Evolutionary conservation across 2,113 vertebrate genomes (phyloP).

Genomic region (Gila orcuttii): DNA sequence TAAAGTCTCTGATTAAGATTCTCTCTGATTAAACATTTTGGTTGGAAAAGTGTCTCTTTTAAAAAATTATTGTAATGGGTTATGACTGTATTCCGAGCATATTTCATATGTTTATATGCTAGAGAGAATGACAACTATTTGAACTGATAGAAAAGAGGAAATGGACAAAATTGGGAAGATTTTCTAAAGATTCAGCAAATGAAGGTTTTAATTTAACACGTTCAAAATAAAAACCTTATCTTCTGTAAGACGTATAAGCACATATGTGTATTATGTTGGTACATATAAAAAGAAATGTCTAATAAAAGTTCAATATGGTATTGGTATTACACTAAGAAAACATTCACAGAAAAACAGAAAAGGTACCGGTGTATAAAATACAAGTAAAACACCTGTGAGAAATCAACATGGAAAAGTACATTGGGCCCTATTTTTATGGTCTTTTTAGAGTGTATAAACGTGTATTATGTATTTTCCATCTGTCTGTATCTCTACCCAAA

Average conservation of each 20-base stretch:
- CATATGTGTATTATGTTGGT: not conserved
- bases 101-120: not conserved
- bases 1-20: not conserved
- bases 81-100: not conserved
- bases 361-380: too few species aligned
- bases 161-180: not conserved
- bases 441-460: too few species aligned
- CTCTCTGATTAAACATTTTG: not conserved
- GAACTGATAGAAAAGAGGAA: not conserved
- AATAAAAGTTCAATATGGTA: too few species aligned
- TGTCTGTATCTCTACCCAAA: not conserved
- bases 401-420: too few species aligned
- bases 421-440: too few species aligned
- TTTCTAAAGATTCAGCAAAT: not conserved
- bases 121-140: not conserved
- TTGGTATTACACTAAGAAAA: too few species aligned
- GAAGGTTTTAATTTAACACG: not conserved
- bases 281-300: too few species aligned
- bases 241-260: not conserved
- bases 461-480: not conserved
- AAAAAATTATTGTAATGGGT: not conserved
- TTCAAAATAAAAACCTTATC: not conserved
- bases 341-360: too few species aligned
- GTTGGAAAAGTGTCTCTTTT: not conserved
- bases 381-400: too few species aligned